Conservation (phyloP, 2,113 vertebrate species). For the Emydocephalus ijimae region DNA sequence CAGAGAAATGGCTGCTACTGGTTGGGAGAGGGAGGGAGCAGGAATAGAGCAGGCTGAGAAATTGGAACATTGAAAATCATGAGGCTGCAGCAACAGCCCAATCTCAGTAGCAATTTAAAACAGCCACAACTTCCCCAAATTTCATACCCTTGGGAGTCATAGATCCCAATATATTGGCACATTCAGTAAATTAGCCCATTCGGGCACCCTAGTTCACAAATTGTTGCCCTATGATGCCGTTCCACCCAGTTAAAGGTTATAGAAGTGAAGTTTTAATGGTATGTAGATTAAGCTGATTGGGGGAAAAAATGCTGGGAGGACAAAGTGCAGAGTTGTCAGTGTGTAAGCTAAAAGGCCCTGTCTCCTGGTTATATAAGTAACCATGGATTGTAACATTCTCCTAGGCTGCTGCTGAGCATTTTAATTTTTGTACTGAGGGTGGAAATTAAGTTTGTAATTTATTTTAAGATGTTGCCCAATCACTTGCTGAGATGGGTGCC, state of each 20-base stretch:
- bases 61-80: no score
- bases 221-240: background rate
- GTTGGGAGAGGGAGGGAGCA: no score
- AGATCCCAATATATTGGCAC: no score
- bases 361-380: background rate
- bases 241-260: background rate
- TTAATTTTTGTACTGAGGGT: background rate
- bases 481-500: background rate
- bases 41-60: no score
- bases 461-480: background rate
- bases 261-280: background rate
- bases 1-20: no score
- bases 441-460: background rate
- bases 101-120: no score
- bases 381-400: background rate
- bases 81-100: no score
- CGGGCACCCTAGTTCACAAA: no score
- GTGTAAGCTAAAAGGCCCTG: background rate
- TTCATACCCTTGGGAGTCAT: no score
- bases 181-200: no score
- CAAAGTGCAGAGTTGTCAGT: background rate
- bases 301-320: background rate
- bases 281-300: background rate
- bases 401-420: background rate
- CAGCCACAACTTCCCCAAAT: no score